phyloP scores from a whole-genome alignment of 2,888 invertebrate species.

The Drosophila neotestacea region DNA sequence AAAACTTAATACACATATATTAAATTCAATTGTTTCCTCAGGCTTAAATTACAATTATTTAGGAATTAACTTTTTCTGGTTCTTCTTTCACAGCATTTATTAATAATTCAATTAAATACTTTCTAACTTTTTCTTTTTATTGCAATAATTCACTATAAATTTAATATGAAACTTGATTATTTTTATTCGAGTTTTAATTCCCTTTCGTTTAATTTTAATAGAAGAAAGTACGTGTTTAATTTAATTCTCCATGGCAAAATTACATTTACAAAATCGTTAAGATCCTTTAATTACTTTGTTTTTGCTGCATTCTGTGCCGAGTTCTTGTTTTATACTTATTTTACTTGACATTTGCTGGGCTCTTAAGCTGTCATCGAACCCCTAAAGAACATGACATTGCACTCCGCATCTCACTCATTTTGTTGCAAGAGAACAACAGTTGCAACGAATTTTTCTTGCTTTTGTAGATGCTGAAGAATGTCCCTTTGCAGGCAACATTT shows the following conservation, averaged over 20 bases:
- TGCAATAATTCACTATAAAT: too few relatives aligned
- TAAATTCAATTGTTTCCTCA: background rate
- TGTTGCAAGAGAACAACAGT: slow-evolving; percentile 9
- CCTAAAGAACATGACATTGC: slow-evolving; percentile 39
- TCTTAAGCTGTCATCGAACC: slow-evolving; percentile 41
- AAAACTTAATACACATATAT: background rate
- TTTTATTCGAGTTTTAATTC: too few relatives aligned
- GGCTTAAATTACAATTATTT: too few relatives aligned
- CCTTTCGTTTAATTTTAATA: background rate
- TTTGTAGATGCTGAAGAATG: slow-evolving; percentile 35
- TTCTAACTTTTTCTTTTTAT: too few relatives aligned
- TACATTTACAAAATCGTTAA: slow-evolving; percentile 8
- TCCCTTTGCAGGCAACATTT: slow-evolving; percentile 10
- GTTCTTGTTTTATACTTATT: slow-evolving; percentile 6
- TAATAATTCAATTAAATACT: too few relatives aligned
- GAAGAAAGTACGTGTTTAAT: background rate
- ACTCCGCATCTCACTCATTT: slow-evolving; percentile 20
- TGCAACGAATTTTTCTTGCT: slow-evolving; percentile 23
- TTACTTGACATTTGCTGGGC: slow-evolving; percentile 27
- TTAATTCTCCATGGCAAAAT: background rate
- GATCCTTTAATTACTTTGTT: slow-evolving; percentile 46
- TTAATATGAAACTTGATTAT: too few relatives aligned
- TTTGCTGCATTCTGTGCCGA: background rate
- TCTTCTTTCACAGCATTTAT: too few relatives aligned
- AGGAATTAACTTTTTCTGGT: too few relatives aligned